A percentile compares a stretch with the other conserved stretches of the same genome.
Conservation (phyloP, 2,888 invertebrate genomes). For the Meiosimyza decipiens region DNA sequence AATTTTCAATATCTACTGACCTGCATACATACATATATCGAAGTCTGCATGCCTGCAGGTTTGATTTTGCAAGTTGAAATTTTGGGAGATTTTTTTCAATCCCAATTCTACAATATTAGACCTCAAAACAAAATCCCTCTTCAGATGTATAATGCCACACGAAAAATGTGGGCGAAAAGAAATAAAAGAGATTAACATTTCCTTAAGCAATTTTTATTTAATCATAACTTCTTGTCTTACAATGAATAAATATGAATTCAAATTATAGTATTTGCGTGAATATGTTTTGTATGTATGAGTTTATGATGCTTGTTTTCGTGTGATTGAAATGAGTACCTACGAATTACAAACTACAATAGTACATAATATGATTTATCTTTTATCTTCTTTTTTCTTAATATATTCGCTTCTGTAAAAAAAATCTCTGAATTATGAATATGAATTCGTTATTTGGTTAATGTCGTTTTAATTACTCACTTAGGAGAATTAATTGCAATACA, state of each 20-base stretch:
- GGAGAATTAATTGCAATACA: too few relatives aligned
- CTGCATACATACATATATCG: too few relatives aligned
- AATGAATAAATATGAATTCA: slow-evolving; percentile 2
- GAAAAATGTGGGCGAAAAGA: too few relatives aligned
- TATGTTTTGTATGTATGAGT: slow-evolving; percentile 35
- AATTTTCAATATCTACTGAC: too few relatives aligned
- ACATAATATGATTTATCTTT: slow-evolving; percentile 26
- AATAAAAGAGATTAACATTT: neutral
- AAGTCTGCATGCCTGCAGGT: too few relatives aligned
- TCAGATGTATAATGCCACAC: too few relatives aligned
- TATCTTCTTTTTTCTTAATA: slow-evolving; percentile 32
- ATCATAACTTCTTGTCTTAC: neutral
- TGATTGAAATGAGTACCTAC: slow-evolving; percentile 50
- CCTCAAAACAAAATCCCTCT: too few relatives aligned
- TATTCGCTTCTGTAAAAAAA: neutral
- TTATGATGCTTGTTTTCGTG: slow-evolving; percentile 38
- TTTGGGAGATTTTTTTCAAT: too few relatives aligned
- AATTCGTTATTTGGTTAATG: too few relatives aligned
- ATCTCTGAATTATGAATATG: neutral
- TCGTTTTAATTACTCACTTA: too few relatives aligned
- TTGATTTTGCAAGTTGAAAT: too few relatives aligned
- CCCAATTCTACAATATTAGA: too few relatives aligned
- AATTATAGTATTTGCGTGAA: neutral
- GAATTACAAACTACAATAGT: slow-evolving; percentile 42
- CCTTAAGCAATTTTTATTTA: slow-evolving; percentile 24